phyloP scores from a whole-genome alignment of 2,797 vertebrate genomes.

The Syndactyla subalaris region DNA sequence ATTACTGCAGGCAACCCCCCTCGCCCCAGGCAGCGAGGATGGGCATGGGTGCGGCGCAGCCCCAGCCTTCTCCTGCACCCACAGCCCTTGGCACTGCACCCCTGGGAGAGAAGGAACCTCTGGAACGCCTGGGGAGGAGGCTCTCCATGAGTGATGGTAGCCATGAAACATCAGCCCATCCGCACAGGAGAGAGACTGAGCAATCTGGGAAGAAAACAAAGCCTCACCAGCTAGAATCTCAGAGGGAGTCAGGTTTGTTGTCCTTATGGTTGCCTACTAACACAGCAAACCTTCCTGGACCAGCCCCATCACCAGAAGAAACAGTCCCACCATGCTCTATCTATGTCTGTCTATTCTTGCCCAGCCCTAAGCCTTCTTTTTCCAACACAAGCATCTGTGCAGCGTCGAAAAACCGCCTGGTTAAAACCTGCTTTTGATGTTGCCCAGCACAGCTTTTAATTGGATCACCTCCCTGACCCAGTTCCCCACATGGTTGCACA shows the following conservation, averaged over 20 bases:
- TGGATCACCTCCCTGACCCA: conserved; percentile 32
- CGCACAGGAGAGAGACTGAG: fast-evolving
- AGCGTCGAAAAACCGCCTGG: background rate
- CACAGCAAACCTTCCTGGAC: background rate
- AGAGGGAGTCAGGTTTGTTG: background rate
- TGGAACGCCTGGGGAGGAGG: fast-evolving
- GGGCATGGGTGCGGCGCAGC: background rate
- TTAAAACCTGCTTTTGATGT: background rate
- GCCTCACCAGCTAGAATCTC: background rate
- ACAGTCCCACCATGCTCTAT: background rate
- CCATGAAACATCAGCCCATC: background rate
- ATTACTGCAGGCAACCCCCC: conserved; percentile 44
- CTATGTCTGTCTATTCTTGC: background rate
- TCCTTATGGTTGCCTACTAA: background rate
- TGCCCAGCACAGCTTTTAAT: background rate
- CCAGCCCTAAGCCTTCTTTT: background rate
- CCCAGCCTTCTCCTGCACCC: background rate
- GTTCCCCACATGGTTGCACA: background rate
- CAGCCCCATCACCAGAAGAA: background rate
- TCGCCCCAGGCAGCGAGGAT: background rate
- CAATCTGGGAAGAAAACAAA: background rate
- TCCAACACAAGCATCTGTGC: background rate
- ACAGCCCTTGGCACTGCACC: background rate
- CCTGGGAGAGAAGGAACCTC: background rate
- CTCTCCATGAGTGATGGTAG: fast-evolving